Conservation (phyloP, 2,888 invertebrate genomes). For the Theodoxus fluviatilis region DNA sequence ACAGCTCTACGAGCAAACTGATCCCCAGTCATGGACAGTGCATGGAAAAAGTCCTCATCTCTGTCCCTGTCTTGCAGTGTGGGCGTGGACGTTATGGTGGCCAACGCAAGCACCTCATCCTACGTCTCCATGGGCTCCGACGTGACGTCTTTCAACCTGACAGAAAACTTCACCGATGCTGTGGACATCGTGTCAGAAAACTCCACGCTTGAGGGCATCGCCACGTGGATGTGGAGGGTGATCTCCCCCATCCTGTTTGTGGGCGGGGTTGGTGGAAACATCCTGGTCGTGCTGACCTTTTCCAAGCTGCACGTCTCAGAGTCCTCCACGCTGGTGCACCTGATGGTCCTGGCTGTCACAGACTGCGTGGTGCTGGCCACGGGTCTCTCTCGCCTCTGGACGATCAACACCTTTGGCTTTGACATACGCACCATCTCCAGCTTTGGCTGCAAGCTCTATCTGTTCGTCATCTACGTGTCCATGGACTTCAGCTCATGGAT, state of each 20-base stretch:
- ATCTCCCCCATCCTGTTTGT: constrained; percentile 20
- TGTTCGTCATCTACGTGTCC: constrained; percentile 20
- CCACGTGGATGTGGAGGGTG: constrained; percentile 18
- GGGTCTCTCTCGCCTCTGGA: constrained; percentile 20
- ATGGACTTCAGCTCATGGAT: constrained; percentile 26
- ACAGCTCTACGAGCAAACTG: no score
- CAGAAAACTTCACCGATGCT: background rate
- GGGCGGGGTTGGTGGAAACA: constrained; percentile 20
- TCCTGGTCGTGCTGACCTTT: constrained; percentile 22
- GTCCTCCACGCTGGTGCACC: constrained; percentile 24
- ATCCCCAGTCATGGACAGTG: no score
- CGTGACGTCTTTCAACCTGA: no score
- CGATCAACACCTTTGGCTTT: constrained; percentile 1
- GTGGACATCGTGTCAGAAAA: background rate
- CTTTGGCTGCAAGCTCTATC: constrained; percentile 19
- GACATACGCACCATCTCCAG: constrained; percentile 11
- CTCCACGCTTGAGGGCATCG: background rate
- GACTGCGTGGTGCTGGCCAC: constrained; percentile 19
- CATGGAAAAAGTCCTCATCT: no score
- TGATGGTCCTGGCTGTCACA: constrained; percentile 21
- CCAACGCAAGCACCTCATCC: no score
- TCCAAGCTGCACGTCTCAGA: constrained; percentile 8
- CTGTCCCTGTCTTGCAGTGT: background rate
- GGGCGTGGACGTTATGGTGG: background rate
- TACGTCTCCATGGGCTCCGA: background rate